phyloP scores from a whole-genome alignment of 2,113 vertebrate species.

The Etia nguti region DNA sequence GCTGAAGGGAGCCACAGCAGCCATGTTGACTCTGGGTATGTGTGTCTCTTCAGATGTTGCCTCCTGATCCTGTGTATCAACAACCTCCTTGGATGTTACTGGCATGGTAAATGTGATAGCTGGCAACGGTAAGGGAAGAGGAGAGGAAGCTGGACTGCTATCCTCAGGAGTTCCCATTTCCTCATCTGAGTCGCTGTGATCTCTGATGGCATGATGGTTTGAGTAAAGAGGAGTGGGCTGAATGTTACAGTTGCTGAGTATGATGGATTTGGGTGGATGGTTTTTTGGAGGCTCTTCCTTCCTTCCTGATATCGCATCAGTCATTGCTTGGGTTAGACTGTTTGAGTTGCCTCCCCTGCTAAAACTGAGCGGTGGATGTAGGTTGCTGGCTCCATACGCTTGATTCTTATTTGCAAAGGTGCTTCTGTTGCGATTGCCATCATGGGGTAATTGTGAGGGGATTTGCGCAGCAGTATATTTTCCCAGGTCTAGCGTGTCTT shows the following conservation, averaged over 20 bases:
- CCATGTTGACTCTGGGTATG: conserved; percentile 67
- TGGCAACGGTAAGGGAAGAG: neutral
- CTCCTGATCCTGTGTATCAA: neutral
- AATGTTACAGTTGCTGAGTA: conserved; percentile 50
- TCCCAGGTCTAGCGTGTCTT: conserved; percentile 54
- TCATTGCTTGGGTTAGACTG: neutral
- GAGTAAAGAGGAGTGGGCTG: neutral
- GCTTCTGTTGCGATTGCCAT: conserved; percentile 52
- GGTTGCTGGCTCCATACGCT: conserved; percentile 8
- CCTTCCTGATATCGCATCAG: neutral
- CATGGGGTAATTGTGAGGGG: conserved; percentile 9
- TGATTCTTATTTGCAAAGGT: conserved; percentile 55
- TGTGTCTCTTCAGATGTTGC: conserved; percentile 7
- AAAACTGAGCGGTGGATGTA: conserved; percentile 1
- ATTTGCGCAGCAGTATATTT: neutral
- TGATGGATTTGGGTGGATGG: neutral
- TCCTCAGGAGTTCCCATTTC: conserved; percentile 75
- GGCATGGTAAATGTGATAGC: conserved; percentile 2
- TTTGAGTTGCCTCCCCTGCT: conserved; percentile 45
- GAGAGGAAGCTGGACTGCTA: conserved; percentile 52
- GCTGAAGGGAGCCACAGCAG: conserved; percentile 72
- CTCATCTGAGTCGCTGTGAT: conserved; percentile 60
- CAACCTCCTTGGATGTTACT: neutral
- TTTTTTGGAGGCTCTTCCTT: conserved; percentile 3
- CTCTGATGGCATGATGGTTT: neutral